These are phyloP conservation scores for Phyllostomus hastatus DNA, from an alignment of 2,113 vertebrate species.

Conservation along the genomic window DNA sequence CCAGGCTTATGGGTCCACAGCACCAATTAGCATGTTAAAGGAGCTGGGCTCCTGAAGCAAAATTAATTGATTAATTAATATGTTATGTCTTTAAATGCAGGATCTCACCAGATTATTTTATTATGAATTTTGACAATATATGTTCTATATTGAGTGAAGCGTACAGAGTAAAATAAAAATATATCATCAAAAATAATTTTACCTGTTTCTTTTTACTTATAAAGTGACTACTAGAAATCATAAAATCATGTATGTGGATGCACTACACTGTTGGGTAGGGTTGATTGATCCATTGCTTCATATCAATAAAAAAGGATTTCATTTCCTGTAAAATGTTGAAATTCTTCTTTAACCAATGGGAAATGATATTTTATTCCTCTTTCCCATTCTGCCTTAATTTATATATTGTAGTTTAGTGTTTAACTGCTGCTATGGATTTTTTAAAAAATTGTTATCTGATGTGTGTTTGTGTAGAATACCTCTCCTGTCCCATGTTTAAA, in stretches of 20 bases:
- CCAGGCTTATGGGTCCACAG: background rate
- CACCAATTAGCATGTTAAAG: background rate
- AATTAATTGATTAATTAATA: too few relatives aligned
- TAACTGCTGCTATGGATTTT: background rate
- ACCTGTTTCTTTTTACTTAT: slow-evolving; percentile 3
- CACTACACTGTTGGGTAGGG: background rate
- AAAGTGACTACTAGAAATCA: slow-evolving; percentile 16
- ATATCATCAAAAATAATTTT: background rate
- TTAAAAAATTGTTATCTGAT: background rate
- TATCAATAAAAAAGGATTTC: background rate
- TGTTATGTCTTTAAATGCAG: background rate
- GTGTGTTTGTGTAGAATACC: background rate
- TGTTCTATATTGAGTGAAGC: background rate
- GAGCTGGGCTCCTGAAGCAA: background rate
- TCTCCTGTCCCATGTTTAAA: background rate
- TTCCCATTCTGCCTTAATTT: background rate
- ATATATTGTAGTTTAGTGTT: background rate
- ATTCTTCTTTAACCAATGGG: background rate
- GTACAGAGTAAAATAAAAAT: background rate
- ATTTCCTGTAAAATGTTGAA: background rate
- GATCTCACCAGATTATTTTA: background rate
- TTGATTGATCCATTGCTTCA: background rate
- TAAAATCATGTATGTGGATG: background rate
- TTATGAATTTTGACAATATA: background rate
- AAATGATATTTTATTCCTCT: background rate